Evolutionary conservation across 2,113 vertebrate species (phyloP), one percentile per base, ranked within the genome.

Genomic region (Verasper variegatus): DNA sequence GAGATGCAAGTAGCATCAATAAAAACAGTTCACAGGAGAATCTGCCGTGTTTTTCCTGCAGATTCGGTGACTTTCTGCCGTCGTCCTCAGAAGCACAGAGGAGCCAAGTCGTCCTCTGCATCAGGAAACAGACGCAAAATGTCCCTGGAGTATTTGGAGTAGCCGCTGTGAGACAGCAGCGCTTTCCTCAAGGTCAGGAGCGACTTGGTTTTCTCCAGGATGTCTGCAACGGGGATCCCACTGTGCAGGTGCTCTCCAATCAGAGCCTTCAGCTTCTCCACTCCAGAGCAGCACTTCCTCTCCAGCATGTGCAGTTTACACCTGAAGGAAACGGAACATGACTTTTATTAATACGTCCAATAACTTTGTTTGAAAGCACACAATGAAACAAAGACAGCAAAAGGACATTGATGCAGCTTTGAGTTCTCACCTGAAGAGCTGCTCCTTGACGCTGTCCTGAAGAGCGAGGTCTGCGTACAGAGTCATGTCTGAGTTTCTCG

Each of bases 141-240:
- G 78, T 95, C 92, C 42, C 94, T 84, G 5, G 93, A 90, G 24
- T 86, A 93, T 81, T 83, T 93, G 81, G 94, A 94, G 87, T 94
- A 94, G 60, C 94, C 94, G 9, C 56, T 85, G 86, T 89, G 92
- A 10, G 90, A 83, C 60, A 95, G 86, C 49, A 93, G 84, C 13
- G 85, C 85, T 76, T 89, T 93, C 42, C 89, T 93, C 68, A 94
- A 13, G 0, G 95, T 96, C 92, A 95, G 88, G 51, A 94, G 82
- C 8, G 76, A 92, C 76, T 92, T 86, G 0, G 92, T 93, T 77
- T 93, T 95, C 71, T 95, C 95, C 86, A 94, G 72, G 67, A 95
- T 73, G 37, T 95, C 94, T 17, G 91, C 68, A 0, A 90, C n/a
- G 0, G 92, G 90, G 71, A 93, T 81, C 0, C 93, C 92, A 0